A percentile compares a stretch with the other conserved stretches of the same genome.
Evolutionary conservation across 37 sponge, comb jelly and placozoan species (phyloP).

Genomic region (Hexactinellida sp.): DNA sequence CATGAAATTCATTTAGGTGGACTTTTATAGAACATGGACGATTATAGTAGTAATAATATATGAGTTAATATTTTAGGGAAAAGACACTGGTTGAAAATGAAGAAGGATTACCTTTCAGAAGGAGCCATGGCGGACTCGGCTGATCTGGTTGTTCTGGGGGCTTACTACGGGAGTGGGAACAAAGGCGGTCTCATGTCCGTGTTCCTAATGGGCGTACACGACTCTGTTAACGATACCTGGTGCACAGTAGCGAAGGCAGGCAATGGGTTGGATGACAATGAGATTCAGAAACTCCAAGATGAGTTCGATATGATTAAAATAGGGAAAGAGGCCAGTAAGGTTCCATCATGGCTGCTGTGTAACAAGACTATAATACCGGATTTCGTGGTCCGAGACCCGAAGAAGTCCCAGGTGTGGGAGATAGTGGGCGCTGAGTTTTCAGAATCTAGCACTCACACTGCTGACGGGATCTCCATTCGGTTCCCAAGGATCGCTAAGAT

Average conservation of each 20-base stretch:
- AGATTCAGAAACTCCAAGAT: slow-evolving; percentile 52
- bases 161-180: slow-evolving; percentile 91
- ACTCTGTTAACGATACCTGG: slow-evolving; percentile 46
- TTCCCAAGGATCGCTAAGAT: slow-evolving; percentile 93
- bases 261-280: slow-evolving; percentile 92
- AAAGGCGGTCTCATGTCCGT: slow-evolving; percentile 98
- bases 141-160: slow-evolving; percentile 90
- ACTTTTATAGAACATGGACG: no score
- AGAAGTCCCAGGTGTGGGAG: slow-evolving; percentile 87
- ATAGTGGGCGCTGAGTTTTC: slow-evolving; percentile 94
- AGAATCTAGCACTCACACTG: slow-evolving; percentile 75
- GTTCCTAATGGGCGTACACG: slow-evolving; percentile 92
- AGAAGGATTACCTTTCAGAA: slow-evolving; percentile 93
- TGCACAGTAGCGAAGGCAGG: slow-evolving; percentile 92
- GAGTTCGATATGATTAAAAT: slow-evolving; percentile 76
- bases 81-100: slow-evolving; percentile 97
- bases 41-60: no score
- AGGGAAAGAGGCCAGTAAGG: slow-evolving; percentile 62
- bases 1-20: no score
- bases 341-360: slow-evolving; percentile 73
- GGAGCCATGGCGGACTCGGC: slow-evolving; percentile 98
- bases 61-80: slow-evolving; percentile 50
- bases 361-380: slow-evolving; percentile 63
- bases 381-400: slow-evolving; percentile 79
- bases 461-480: slow-evolving; percentile 81